Evolutionary conservation across 2,113 vertebrate genomes (phyloP), one percentile per base, ranked within the genome.

Genomic region (Nothocercus julius): DNA sequence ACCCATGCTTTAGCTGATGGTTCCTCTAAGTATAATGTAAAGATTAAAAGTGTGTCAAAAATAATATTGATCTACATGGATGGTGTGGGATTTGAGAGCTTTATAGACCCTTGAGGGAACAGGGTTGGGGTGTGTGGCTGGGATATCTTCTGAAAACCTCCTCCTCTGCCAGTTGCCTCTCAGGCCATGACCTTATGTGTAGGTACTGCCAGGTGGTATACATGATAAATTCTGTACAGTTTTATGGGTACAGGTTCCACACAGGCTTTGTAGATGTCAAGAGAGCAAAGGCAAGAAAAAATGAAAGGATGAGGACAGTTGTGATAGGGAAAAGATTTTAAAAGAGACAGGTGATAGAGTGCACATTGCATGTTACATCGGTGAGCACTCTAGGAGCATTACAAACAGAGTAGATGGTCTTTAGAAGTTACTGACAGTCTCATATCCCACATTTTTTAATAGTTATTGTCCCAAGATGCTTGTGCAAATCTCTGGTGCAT

Each of bases 201-300:
- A 28, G 42, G 6, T 24, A 49, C 42, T 93, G 34, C 42, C 84
- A 85, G 63, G 12, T 40, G 11, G 7, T 1, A 7, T n/a, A 59
- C 0, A 1, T n/a, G 3, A 0, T 3, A 27, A 53, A 4, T 63
- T 49, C 70, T 24, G 11, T 15, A 42, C 15, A 25, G 13, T 40
- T 36, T 77, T 53, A 19, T 17, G 32, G 25, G 24, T 44, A 14
- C 32, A 56, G 44, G 13, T 25, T 16, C 16, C 47, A 85, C 75
- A 51, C 28, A 40, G n/a, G 10, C 6, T 38, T 21, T 77, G 22
- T 4, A 56, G 30, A 13, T 54, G 42, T 42, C 9, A 32, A 44
- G n/a, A 70, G 47, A 32, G 62, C 32, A 85, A 85, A 90, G 53
- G 18, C 15, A 54, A 45, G 45, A 45, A 83, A 73, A 68, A 40